These are phyloP conservation scores for Novumbra hubbsi DNA, from an alignment of 2,797 vertebrate genomes.

Conservation along the genomic window DNA sequence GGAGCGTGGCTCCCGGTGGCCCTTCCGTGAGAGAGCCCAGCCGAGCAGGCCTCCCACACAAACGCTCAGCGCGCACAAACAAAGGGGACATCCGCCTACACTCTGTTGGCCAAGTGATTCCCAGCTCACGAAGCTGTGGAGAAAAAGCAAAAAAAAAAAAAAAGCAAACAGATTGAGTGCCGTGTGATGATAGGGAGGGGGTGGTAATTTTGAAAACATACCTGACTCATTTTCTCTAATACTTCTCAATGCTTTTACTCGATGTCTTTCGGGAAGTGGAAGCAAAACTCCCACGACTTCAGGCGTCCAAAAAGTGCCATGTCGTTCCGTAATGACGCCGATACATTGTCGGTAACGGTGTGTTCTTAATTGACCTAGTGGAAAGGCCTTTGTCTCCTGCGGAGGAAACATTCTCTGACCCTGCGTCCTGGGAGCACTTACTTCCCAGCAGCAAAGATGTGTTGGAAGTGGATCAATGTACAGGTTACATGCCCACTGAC, in stretches of 20 bases:
- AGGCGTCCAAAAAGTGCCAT: neutral
- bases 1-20: constrained; percentile 63
- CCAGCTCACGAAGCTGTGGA: constrained; percentile 65
- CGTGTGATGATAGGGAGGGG: constrained; percentile 56
- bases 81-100: constrained; percentile 76
- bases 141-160: constrained; percentile 39
- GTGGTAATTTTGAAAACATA: constrained; percentile 57
- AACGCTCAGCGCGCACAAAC: constrained; percentile 67
- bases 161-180: constrained; percentile 62
- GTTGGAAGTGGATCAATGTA: neutral
- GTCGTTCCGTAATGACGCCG: neutral
- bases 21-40: constrained; percentile 66
- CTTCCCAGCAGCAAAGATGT: neutral
- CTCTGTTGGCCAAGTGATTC: constrained; percentile 70
- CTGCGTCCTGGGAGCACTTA: neutral
- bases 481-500: constrained; percentile 10
- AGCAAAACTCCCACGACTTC: neutral
- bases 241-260: constrained; percentile 54
- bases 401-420: neutral
- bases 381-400: neutral
- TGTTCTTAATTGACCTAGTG: neutral
- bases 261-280: constrained; percentile 25
- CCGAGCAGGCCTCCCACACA: constrained; percentile 69
- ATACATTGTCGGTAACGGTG: neutral
- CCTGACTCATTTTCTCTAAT: constrained; percentile 57